Conservation (phyloP, 2,113 vertebrate species). For the Fregata magnificens region DNA sequence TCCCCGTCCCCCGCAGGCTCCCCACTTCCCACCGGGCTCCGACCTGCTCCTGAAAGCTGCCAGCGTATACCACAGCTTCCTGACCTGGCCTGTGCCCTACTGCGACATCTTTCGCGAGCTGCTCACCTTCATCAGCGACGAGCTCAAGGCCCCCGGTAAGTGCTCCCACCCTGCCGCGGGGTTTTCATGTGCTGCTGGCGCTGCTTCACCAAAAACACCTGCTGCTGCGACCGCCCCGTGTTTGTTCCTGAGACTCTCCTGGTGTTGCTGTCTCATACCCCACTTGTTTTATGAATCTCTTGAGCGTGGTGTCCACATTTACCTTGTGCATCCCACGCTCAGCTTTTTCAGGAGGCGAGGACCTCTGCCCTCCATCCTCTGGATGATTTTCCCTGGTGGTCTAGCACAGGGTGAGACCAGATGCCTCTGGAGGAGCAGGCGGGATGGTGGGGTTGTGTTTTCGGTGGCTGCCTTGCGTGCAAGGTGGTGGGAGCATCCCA, state of each 20-base stretch:
- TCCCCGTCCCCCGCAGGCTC: constrained; percentile 74
- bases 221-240: fast-evolving
- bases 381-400: background rate
- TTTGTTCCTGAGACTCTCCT: background rate
- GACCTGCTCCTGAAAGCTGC: constrained; percentile 84
- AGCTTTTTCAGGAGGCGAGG: background rate
- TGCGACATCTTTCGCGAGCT: constrained; percentile 85
- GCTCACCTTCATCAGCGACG: constrained; percentile 86
- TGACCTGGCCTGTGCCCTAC: constrained; percentile 94
- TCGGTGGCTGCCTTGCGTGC: background rate
- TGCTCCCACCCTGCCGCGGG: fast-evolving
- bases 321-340: background rate
- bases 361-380: background rate
- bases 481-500: background rate
- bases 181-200: fast-evolving
- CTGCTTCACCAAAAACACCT: background rate
- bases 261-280: background rate
- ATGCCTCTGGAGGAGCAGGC: background rate
- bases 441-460: background rate
- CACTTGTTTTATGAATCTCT: background rate
- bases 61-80: constrained; percentile 84
- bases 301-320: fast-evolving
- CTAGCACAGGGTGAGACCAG: background rate
- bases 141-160: constrained; percentile 89
- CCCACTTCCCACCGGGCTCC: constrained; percentile 81